Evolutionary conservation across 1,140 invertebrate species (phyloP), one percentile per base, ranked within the genome.

Genomic region (Rhynchophorus ferrugineus): DNA sequence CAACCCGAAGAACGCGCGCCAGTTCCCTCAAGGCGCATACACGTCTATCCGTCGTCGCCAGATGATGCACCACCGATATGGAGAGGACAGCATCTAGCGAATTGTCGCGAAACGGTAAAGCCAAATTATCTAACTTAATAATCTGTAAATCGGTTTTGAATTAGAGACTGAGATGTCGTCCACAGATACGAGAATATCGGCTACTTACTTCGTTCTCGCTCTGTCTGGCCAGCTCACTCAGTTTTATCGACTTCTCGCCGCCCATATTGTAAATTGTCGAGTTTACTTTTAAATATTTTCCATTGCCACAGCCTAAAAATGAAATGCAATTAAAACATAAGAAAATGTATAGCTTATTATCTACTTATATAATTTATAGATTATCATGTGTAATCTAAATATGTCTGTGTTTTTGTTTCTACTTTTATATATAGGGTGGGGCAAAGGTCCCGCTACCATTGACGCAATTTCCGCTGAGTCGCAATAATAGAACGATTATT

Each of bases 1-100:
- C 93, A 46, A 95, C 91, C 49, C 88, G 74, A 2, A 96, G 75
- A 21, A 97, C 85, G 34, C 94, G 75, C 0, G 90, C 85, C 36
- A 97, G 73, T 64, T 98, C 94, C 46, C 83, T 77, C 0, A 98
- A 71, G 0, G 94, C 94, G 52, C 83, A 79, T 2, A 95, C 84
- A 3, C 94, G 74, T 29, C 94, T 77, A 68, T 95, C 91, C 0
- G 87, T 86, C 13, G 92, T 95, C 3, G 93, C 89, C 63, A 98
- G 89, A 69, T 91, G 88, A 71, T 98, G 94, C 46, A 98, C 85
- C 29, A 98, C 94, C 1, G 92, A 92, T 57, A 96, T 83, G 13
- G 91, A 97, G 16, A 97, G 75, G 1, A 93, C 90, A 2, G 92
- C 94, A 73, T 98, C 95, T 74, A 95, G 93, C 49, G 85, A 84